Base-by-base conservation (phyloP, 2,888 invertebrate species). In the Limnephilus marmoratus region DNA sequence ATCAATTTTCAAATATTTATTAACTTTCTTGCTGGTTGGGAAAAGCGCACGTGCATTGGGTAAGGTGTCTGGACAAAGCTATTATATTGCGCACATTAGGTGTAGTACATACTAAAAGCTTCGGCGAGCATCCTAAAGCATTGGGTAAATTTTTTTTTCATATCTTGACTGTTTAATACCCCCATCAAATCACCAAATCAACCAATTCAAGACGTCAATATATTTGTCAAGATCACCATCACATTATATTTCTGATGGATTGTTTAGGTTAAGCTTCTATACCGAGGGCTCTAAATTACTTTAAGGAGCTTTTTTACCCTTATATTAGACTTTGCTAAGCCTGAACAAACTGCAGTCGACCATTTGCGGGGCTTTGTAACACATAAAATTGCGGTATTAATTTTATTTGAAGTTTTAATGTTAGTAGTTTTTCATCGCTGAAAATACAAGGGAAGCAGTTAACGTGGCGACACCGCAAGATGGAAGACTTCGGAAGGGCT, bases 311-410 rank as follows among this genome's bases (percentile, higher is more conserved):
- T 88, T 90, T 92, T 90, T 82, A 86, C 87, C 45, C 83, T 80
- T 49, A 31, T n/a, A 68, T 68, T 68, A 24, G 68, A 0, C 68
- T 68, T n/a, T 82, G 41, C 82, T 90, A 92, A 93, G 91, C 93
- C 86, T 88, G 83, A 83, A 80, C 85, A 93, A 93, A 93, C 93
- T 88, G 53, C 82, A 89, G 68, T 45, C 81, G 49, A 68, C 91
- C 91, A 91, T 91, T 92, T 85, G 82, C 49, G 83, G 85, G 92
- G 90, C 83, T 92, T 90, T 91, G 89, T 85, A 85, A 53, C 85
- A 87, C 92, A 92, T 93, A 90, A 93, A 93, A 92, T 93, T 91
- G 93, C 90, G 92, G 92, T 93, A 93, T 93, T 93, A 93, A 93
- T 93, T 93, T 93, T 92, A 92, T 93, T 93, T 93, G 92, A 93